Percentiles rank a stretch among this genome's conserved stretches.
These are phyloP conservation scores for Microctenopoma steveboyesi DNA, from an alignment of 2,797 vertebrate genomes.

Conservation along the genomic window DNA sequence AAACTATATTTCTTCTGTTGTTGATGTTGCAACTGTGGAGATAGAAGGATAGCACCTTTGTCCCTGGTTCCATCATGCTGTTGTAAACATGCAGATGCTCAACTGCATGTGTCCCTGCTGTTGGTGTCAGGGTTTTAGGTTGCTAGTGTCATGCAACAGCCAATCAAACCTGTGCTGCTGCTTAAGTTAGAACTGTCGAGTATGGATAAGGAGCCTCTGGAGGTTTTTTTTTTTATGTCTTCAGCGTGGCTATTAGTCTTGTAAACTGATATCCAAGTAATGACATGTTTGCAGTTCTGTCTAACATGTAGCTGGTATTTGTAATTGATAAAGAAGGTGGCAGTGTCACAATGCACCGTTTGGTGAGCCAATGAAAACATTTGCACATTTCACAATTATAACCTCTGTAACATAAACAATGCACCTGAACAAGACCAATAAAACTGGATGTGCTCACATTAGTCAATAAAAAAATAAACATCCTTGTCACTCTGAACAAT, in stretches of 20 bases:
- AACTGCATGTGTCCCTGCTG: slow-evolving; percentile 1
- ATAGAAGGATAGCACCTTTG: too few species aligned
- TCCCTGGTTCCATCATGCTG: neutral
- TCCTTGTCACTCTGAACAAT: neutral
- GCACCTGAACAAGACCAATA: neutral
- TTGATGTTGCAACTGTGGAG: too few species aligned
- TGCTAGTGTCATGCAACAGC: neutral
- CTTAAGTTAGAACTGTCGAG: neutral
- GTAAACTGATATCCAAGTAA: neutral
- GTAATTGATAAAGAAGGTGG: neutral
- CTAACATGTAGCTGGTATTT: neutral
- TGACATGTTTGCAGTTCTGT: neutral
- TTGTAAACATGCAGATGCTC: slow-evolving; percentile 3
- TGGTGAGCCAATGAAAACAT: slow-evolving; percentile 25
- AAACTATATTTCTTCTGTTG: too few species aligned
- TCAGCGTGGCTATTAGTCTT: neutral
- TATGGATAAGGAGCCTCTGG: neutral
- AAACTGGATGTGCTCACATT: neutral
- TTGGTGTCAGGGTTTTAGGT: neutral
- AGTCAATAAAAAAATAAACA: too few species aligned
- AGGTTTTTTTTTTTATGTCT: too few species aligned
- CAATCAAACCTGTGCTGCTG: neutral
- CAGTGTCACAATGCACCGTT: neutral
- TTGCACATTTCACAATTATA: slow-evolving; percentile 20
- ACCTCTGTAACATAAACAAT: neutral